Conservation (phyloP, 2,113 vertebrate species). For the Empidonax traillii region DNA sequence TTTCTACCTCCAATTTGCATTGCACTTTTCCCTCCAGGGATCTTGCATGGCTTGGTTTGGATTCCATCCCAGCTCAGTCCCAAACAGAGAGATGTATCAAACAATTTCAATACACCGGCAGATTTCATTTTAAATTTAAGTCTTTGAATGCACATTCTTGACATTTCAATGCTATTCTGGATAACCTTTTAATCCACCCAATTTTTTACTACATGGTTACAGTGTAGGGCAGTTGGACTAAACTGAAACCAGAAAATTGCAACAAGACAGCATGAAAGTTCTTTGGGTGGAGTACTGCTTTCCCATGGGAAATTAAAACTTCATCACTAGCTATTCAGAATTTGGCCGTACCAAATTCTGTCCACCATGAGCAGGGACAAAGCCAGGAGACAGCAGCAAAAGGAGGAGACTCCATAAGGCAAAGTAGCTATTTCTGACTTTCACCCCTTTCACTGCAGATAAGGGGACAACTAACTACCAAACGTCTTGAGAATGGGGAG, state of each 20-base stretch:
- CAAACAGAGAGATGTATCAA: slow-evolving; percentile 6
- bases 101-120: not conserved
- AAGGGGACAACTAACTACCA: not conserved
- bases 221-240: not conserved
- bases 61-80: slow-evolving; percentile 29
- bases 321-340: not conserved
- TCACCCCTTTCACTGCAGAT: not conserved
- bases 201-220: not conserved
- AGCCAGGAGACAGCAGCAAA: not conserved
- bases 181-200: not conserved
- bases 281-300: not conserved
- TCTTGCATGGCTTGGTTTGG: slow-evolving; percentile 33
- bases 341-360: not conserved
- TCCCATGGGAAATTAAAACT: not conserved
- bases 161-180: not conserved
- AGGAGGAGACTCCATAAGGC: not conserved
- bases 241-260: not conserved
- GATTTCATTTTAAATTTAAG: slow-evolving; percentile 2
- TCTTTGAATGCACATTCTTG: not conserved
- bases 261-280: not conserved
- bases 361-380: not conserved
- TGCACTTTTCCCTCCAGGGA: slow-evolving; percentile 39
- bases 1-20: slow-evolving; percentile 37
- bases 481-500: not conserved
- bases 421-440: not conserved